Conservation (phyloP, 2,113 vertebrate genomes). For the Pteruthius melanotis region DNA sequence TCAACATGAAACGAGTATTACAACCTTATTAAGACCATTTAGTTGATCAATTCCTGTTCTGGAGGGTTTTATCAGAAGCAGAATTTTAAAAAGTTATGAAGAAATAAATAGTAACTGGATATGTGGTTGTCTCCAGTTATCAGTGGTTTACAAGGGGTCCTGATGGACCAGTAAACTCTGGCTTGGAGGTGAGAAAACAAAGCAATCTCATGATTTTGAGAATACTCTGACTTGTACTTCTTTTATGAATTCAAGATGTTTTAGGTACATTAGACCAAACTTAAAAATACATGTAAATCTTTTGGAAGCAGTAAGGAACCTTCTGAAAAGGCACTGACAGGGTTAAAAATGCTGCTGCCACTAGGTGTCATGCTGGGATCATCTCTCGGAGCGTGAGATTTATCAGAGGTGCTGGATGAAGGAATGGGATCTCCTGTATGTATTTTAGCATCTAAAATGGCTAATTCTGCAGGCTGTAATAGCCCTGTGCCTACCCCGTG, state of each 20-base stretch:
- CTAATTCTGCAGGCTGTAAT: background rate
- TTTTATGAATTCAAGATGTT: background rate
- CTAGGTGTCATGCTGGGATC: constrained; percentile 74
- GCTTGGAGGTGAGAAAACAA: background rate
- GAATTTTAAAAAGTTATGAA: background rate
- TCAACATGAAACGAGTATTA: background rate
- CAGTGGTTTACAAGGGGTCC: background rate
- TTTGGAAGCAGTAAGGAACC: background rate
- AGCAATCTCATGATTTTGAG: background rate
- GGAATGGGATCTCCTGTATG: background rate
- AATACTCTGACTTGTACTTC: background rate
- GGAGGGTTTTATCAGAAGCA: background rate
- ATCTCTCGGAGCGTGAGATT: background rate
- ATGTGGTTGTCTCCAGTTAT: background rate
- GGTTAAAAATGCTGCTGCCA: constrained; percentile 64
- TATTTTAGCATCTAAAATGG: background rate
- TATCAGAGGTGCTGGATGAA: background rate
- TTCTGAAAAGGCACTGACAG: background rate
- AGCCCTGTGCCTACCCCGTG: background rate
- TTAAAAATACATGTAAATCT: background rate
- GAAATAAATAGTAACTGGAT: background rate
- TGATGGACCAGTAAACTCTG: background rate
- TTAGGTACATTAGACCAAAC: background rate
- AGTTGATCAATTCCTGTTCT: background rate
- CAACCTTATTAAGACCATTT: background rate